Evolutionary conservation across 2,888 invertebrate species (phyloP), one percentile per base, ranked within the genome.

Genomic region (Hoplodrina blanda): DNA sequence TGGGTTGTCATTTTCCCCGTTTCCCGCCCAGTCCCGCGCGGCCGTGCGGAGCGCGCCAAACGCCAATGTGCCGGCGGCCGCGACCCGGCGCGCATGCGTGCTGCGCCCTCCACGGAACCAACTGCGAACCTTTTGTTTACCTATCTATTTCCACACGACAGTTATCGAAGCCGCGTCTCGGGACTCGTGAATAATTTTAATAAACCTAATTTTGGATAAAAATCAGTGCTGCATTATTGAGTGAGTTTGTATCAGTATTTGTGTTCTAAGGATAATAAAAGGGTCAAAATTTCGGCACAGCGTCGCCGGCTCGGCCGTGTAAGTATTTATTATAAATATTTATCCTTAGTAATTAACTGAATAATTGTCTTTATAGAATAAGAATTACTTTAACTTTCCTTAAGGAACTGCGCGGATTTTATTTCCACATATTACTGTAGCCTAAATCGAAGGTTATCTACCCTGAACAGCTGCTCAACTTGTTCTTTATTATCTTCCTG

Each of bases 61-160:
- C n/a, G 37, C 2, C 84, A 87, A 44, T 80, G 76, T 68, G 78
- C 70, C 76, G 84, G 44, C 74, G 72, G 76, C 73, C 82, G 86
- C 82, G 71, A 41, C 56, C 60, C 76, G 78, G 76, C 73, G 86
- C 91, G 91, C 91, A 89, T 88, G 91, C 89, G 91, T 81, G 76
- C 50, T 11, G 59, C 59, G 54, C 33, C 59, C 37, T 15, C 46
- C 53, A 25, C 33, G 25, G 41, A 49, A 17, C 46, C 15, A 46
- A 5, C 53, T 17, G 30, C 44, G 17, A 71, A 30, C 61, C 75
- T 78, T 81, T 87, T 86, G 86, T 86, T 88, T 87, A 85, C 85
- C 15, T 71, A 63, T 60, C 13, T 68, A 61, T 62, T 64, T 64
- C 71, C 65, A 59, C 25, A 53, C 83, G 73, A 73, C 80, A 59